These are phyloP conservation scores for Meloidogyne exigua DNA, from an alignment of 1,140 invertebrate species.

Conservation along the genomic window DNA sequence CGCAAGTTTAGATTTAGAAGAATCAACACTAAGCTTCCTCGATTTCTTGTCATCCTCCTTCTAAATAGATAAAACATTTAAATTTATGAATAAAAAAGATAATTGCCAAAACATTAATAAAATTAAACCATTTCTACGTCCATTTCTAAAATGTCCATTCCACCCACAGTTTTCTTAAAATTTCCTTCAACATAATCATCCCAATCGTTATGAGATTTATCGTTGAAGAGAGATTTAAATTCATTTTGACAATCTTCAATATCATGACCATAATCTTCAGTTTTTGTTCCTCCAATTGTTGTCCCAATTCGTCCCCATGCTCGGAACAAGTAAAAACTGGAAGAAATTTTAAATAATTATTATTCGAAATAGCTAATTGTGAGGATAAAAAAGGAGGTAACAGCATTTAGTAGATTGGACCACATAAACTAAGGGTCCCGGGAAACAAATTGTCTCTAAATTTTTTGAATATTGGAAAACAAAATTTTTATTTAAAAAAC, in stretches of 20 bases:
- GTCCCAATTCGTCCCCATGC: slow-evolving; percentile 95
- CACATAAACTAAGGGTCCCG: too few relatives aligned
- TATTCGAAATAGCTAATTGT: too few relatives aligned
- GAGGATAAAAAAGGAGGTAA: too few relatives aligned
- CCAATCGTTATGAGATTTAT: slow-evolving; percentile 83
- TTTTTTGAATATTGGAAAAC: too few relatives aligned
- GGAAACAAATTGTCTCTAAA: too few relatives aligned
- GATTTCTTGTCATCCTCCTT: slow-evolving; percentile 69
- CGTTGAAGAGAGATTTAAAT: slow-evolving; percentile 75
- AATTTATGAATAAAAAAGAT: too few relatives aligned
- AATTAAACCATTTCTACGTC: slow-evolving; percentile 68
- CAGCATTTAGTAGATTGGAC: too few relatives aligned
- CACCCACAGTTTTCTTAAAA: slow-evolving; percentile 74
- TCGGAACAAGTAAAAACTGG: slow-evolving; percentile 23
- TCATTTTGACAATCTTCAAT: slow-evolving; percentile 69
- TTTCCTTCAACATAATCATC: slow-evolving; percentile 66
- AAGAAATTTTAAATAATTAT: too few relatives aligned
- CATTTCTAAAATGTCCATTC: slow-evolving; percentile 84
- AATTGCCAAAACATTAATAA: too few relatives aligned
- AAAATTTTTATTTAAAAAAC: neutral
- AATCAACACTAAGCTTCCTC: slow-evolving; percentile 66
- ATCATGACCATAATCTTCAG: slow-evolving; percentile 69
- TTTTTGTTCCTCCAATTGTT: slow-evolving; percentile 79
- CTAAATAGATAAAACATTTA: too few relatives aligned
- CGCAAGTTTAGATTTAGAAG: slow-evolving; percentile 38